A percentile compares a stretch with the other conserved stretches of the same genome.
phyloP scores from a whole-genome alignment of 1,140 invertebrate species.

The Hyles euphorbiae region DNA sequence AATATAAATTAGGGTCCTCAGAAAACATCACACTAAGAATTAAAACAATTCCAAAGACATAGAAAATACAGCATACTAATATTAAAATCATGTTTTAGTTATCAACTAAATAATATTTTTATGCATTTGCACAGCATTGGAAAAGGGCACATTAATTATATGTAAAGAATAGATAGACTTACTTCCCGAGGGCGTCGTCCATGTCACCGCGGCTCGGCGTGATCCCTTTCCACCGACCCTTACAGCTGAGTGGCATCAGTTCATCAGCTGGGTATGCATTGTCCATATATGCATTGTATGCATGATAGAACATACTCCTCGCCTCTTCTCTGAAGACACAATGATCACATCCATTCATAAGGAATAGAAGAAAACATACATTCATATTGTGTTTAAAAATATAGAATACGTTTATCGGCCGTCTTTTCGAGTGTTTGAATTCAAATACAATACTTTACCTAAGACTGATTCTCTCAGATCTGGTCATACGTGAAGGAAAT shows the following conservation, averaged over 20 bases:
- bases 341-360: neutral
- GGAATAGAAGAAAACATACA: too few species aligned
- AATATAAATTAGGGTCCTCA: too few species aligned
- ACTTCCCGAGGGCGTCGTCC: slow-evolving; percentile 98
- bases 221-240: slow-evolving; percentile 90
- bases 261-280: slow-evolving; percentile 99
- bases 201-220: slow-evolving; percentile 95
- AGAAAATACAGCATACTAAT: too few species aligned
- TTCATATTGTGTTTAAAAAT: too few species aligned
- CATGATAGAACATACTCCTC: slow-evolving; percentile 97
- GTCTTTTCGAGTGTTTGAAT: neutral
- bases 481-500: slow-evolving; percentile 42
- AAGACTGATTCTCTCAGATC: slow-evolving; percentile 45
- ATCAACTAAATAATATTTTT: too few species aligned
- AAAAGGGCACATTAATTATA: neutral
- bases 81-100: too few species aligned
- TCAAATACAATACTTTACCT: slow-evolving; percentile 29
- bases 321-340: slow-evolving; percentile 84
- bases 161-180: slow-evolving; percentile 73
- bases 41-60: too few species aligned
- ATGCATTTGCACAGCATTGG: neutral
- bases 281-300: slow-evolving; percentile 97
- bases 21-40: too few species aligned
- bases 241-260: slow-evolving; percentile 97
- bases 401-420: too few species aligned